Conservation (phyloP, 2,888 invertebrate species). For the Lasioglossum morio region DNA sequence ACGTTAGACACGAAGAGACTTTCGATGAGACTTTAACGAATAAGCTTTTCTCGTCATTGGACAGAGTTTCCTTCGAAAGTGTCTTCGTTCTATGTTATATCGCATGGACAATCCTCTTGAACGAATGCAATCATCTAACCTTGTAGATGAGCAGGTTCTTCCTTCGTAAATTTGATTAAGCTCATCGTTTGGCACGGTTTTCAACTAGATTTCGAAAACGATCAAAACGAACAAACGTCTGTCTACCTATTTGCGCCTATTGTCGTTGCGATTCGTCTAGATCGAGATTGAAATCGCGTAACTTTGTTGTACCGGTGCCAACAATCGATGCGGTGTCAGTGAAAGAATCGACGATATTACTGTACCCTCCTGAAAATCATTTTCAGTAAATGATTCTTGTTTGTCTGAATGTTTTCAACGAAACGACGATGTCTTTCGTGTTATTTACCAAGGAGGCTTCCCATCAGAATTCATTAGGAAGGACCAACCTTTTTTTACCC, state of each 20-base stretch:
- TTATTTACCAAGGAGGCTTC: neutral
- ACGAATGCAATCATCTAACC: slow-evolving; percentile 69
- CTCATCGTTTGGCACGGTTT: slow-evolving; percentile 57
- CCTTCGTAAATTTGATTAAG: slow-evolving; percentile 61
- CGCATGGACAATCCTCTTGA: slow-evolving; percentile 71
- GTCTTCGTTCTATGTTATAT: slow-evolving; percentile 55
- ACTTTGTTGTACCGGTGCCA: neutral
- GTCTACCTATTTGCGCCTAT: slow-evolving; percentile 9
- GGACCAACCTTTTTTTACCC: neutral
- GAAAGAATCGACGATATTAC: neutral
- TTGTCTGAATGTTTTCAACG: neutral
- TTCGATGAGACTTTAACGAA: slow-evolving; percentile 18
- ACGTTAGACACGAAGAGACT: slow-evolving; percentile 46
- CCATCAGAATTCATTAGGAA: neutral
- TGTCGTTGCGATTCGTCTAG: slow-evolving; percentile 6
- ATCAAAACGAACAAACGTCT: slow-evolving; percentile 28
- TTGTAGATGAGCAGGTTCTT: slow-evolving; percentile 56
- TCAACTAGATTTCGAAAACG: slow-evolving; percentile 61
- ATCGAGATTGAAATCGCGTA: neutral
- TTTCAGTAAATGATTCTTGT: neutral
- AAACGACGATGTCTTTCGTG: neutral
- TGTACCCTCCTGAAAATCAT: neutral
- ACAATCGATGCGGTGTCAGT: neutral
- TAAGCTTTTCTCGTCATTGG: neutral
- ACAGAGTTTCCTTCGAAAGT: slow-evolving; percentile 35